Evolutionary conservation across 2,888 invertebrate genomes (phyloP).

Genomic region (Brassicogethes aeneus): DNA sequence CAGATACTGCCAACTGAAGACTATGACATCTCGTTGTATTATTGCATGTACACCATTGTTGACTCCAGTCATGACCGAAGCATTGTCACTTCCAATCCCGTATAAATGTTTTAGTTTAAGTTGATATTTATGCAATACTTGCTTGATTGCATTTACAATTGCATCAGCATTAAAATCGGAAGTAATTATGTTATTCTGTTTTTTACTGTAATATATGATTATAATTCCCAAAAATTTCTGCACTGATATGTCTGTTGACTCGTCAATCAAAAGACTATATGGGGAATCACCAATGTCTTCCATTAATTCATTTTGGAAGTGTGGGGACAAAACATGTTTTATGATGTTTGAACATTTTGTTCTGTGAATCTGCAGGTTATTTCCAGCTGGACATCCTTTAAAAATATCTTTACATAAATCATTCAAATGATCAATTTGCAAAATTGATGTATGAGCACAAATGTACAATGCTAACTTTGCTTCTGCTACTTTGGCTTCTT

Average conservation of each 20-base stretch:
- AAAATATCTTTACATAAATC: too few species aligned
- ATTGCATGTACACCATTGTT: too few species aligned
- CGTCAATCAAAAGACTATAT: slow-evolving; percentile 16
- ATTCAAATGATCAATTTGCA: too few species aligned
- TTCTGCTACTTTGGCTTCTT: too few species aligned
- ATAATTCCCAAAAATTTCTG: slow-evolving; percentile 16
- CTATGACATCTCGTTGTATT: too few species aligned
- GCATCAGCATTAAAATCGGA: slow-evolving; percentile 14
- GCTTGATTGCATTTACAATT: slow-evolving; percentile 13
- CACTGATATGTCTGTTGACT: slow-evolving; percentile 18
- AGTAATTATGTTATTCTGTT: slow-evolving; percentile 15
- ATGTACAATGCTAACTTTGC: too few species aligned
- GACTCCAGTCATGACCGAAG: slow-evolving; percentile 29
- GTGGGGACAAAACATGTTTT: slow-evolving; percentile 15
- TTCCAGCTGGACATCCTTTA: too few species aligned
- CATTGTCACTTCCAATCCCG: slow-evolving; percentile 31
- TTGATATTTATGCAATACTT: slow-evolving; percentile 10
- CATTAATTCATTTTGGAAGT: slow-evolving; percentile 13
- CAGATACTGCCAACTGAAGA: too few species aligned
- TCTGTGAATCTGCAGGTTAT: slow-evolving; percentile 13
- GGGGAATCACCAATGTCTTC: slow-evolving; percentile 14
- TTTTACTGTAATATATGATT: slow-evolving; percentile 16
- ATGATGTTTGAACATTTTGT: slow-evolving; percentile 14
- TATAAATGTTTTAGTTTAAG: slow-evolving; percentile 23
- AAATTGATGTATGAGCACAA: too few species aligned